These are phyloP conservation scores for Diachasma alloeum DNA, from an alignment of 1,140 invertebrate species.

Conservation along the genomic window DNA sequence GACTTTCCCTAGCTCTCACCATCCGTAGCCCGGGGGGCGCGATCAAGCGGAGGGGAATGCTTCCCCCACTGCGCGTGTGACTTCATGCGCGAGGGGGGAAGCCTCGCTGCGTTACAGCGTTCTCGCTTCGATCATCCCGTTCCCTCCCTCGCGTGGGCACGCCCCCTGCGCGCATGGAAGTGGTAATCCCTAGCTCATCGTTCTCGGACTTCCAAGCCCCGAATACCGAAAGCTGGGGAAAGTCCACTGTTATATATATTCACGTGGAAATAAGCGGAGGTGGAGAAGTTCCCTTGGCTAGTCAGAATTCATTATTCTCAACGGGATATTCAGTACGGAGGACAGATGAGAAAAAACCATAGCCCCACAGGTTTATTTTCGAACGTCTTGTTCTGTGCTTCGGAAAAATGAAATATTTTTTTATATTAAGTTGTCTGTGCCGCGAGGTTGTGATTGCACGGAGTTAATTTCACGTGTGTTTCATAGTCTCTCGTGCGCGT, in stretches of 20 bases:
- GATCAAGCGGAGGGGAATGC: too few species aligned
- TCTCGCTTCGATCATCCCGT: too few species aligned
- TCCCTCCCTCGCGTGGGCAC: too few species aligned
- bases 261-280: constrained; percentile 17
- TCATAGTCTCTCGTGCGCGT: constrained; percentile 19
- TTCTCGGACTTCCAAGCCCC: too few species aligned
- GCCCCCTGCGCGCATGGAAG: too few species aligned
- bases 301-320: not conserved
- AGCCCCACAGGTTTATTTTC: not conserved
- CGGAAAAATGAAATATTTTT: constrained; percentile 9
- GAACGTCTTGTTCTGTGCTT: constrained; percentile 14
- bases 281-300: not conserved
- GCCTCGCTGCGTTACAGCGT: too few species aligned
- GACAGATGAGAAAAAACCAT: constrained; percentile 15
- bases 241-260: not conserved
- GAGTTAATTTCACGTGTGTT: constrained; percentile 18
- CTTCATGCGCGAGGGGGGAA: too few species aligned
- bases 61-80: too few species aligned
- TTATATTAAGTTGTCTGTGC: not conserved
- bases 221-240: too few species aligned
- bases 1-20: too few species aligned
- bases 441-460: not conserved
- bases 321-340: not conserved
- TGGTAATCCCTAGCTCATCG: too few species aligned
- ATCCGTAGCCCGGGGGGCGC: too few species aligned